Percentiles rank a stretch among this genome's conserved stretches.
Evolutionary conservation across 2,797 vertebrate species (phyloP).

Genomic region (Acipenser transmontanus): DNA sequence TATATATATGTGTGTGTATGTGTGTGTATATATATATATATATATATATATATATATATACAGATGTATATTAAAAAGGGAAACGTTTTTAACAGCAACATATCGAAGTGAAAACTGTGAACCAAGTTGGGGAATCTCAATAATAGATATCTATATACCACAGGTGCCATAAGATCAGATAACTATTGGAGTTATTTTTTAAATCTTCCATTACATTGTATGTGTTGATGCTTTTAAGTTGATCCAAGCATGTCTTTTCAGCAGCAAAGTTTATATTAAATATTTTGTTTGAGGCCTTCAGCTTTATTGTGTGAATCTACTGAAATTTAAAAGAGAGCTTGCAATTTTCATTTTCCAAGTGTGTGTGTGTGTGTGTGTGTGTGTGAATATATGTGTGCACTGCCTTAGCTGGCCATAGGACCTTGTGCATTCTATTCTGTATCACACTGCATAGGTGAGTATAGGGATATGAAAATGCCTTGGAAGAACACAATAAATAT

Average conservation of each 20-base stretch:
- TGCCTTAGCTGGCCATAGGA: constrained; percentile 68
- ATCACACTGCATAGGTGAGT: background rate
- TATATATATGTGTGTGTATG: too few species aligned
- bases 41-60: too few species aligned
- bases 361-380: constrained; percentile 52
- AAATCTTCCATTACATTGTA: constrained; percentile 53
- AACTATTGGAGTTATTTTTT: constrained; percentile 58
- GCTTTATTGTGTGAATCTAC: constrained; percentile 47
- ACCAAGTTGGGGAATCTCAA: constrained; percentile 84
- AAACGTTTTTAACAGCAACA: constrained; percentile 85
- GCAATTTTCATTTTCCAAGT: constrained; percentile 52
- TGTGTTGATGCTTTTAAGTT: constrained; percentile 6
- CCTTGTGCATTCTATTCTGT: background rate
- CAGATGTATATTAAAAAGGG: too few species aligned
- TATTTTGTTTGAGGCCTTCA: constrained; percentile 53
- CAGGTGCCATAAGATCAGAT: constrained; percentile 90
- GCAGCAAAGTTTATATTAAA: constrained; percentile 1
- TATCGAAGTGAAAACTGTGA: constrained; percentile 96
- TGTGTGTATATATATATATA: too few species aligned
- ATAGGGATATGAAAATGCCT: background rate
- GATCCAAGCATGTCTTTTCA: constrained; percentile 34
- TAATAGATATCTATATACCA: constrained; percentile 90
- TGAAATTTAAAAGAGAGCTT: constrained; percentile 55
- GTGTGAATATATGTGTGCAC: constrained; percentile 48
- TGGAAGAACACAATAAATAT: too few species aligned